Evolutionary conservation across 35 echinoderm and acorn worm species (phyloP).

Genomic region (Acanthaster planci): DNA sequence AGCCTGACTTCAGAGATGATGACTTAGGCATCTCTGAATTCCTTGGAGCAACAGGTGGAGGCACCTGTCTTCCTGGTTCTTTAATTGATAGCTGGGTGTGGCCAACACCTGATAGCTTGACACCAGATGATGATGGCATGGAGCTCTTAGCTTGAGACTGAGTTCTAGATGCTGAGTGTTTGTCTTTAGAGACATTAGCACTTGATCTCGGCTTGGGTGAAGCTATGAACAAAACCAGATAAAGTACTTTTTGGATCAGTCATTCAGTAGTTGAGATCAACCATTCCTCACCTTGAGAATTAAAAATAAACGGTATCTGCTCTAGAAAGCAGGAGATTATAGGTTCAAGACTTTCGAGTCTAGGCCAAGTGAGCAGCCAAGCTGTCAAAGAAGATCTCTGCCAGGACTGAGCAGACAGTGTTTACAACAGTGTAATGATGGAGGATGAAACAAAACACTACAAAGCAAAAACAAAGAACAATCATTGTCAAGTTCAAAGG

Average conservation of each 20-base stretch:
- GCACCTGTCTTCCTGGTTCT: conserved; percentile 32
- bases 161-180: conserved; percentile 1
- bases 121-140: neutral
- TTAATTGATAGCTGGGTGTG: neutral
- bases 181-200: neutral
- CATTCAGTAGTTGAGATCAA: neutral
- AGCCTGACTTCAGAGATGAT: neutral
- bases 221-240: neutral
- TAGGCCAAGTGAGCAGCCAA: too few species aligned
- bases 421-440: too few species aligned
- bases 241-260: too few species aligned
- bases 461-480: neutral
- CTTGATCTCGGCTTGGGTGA: neutral
- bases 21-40: conserved; percentile 19
- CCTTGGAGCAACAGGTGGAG: conserved; percentile 72
- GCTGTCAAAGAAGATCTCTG: too few species aligned
- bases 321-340: too few species aligned
- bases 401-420: too few species aligned
- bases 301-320: neutral
- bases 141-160: conserved; percentile 28
- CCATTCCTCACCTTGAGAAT: neutral
- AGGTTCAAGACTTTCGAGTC: too few species aligned
- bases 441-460: too few species aligned
- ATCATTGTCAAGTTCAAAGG: too few species aligned
- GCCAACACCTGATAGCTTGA: neutral